A percentile compares a stretch with the other conserved stretches of the same genome.
These are phyloP conservation scores for Palythoa grandiflora DNA, from an alignment of 92 coral and sea anemone species.

Conservation along the genomic window DNA sequence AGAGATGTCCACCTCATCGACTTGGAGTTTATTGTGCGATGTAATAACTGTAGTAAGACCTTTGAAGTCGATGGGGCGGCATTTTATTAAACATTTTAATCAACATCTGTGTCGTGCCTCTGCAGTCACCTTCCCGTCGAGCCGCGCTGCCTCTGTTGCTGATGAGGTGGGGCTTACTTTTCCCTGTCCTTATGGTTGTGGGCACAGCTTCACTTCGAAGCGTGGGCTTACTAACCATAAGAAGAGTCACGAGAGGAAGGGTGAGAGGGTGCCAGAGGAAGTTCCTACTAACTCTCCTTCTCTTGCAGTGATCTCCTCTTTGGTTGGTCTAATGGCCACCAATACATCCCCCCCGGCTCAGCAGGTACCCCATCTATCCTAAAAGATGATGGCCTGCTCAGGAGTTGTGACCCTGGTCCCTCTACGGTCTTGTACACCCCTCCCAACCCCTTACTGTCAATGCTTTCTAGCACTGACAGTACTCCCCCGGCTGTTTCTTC, in stretches of 20 bases:
- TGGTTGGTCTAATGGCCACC: no score
- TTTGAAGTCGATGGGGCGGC: background rate
- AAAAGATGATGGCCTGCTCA: conserved; percentile 5
- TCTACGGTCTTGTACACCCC: background rate
- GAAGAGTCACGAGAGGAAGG: background rate
- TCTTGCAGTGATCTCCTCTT: no score
- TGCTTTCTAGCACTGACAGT: background rate
- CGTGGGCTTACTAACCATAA: background rate
- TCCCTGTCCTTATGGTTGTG: background rate
- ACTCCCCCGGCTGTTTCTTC: background rate
- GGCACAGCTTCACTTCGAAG: background rate
- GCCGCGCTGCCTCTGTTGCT: background rate
- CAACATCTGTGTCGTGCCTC: conserved; percentile 1
- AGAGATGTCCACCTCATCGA: conserved; percentile 11
- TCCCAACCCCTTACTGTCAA: background rate
- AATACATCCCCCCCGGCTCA: background rate
- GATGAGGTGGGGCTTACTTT: background rate
- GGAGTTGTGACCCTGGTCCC: background rate
- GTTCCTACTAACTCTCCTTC: no score
- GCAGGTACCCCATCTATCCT: background rate
- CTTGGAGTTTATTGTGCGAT: background rate
- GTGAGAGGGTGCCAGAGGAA: background rate
- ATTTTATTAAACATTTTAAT: background rate
- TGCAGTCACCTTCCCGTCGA: background rate
- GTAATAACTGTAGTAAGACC: background rate